phyloP scores from a whole-genome alignment of 1,140 invertebrate species.

The Bombus huntii region DNA sequence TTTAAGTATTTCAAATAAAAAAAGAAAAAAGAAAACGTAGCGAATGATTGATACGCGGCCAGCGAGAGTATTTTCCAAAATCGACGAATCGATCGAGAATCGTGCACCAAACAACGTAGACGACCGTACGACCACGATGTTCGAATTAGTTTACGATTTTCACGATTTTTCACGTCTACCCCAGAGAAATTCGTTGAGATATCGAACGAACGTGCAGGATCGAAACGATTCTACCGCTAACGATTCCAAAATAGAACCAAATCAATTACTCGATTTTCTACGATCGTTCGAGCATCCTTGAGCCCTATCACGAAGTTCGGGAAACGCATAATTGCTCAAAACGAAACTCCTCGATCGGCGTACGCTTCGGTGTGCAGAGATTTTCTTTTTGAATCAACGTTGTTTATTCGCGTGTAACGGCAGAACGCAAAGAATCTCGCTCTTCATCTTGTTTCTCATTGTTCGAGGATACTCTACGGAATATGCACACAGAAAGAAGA shows the following conservation, averaged over 20 bases:
- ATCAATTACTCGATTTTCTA: neutral
- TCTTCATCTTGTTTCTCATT: neutral
- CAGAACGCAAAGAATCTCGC: neutral
- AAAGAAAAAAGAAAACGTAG: constrained; percentile 8
- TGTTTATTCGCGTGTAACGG: neutral
- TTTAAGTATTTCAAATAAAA: neutral
- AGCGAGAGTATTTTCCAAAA: constrained; percentile 50
- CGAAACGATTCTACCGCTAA: neutral
- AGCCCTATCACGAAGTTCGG: neutral
- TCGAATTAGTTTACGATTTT: neutral
- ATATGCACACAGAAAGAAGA: neutral
- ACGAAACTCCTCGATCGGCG: constrained; percentile 13
- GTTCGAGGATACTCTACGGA: neutral
- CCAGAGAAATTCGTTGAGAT: neutral
- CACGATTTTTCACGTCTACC: neutral
- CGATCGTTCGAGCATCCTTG: neutral
- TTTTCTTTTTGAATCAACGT: constrained; percentile 23
- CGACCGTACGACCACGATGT: constrained; percentile 5
- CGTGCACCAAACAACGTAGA: neutral
- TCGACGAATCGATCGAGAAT: constrained; percentile 50
- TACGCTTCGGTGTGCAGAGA: neutral
- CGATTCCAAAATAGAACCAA: neutral
- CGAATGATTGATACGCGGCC: constrained; percentile 32
- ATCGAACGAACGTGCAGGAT: neutral
- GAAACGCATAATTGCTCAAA: constrained; percentile 37